Evolutionary conservation across 1,140 invertebrate genomes (phyloP).

Genomic region (Lasioglossum baleicum): DNA sequence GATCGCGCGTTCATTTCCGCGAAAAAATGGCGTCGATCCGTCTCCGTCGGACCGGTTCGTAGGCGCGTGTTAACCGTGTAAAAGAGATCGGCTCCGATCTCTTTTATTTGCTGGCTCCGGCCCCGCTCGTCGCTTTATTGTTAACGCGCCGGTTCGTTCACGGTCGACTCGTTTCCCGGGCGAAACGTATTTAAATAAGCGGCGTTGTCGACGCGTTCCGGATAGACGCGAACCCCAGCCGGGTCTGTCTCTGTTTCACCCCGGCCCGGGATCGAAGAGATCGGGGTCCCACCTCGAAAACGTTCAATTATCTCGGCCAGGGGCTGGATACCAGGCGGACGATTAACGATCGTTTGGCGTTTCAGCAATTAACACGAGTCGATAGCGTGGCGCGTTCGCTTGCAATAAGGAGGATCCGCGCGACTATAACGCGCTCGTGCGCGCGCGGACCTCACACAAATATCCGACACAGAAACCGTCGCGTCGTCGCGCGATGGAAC

Average conservation of each 20-base stretch:
- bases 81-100: not conserved
- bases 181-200: not conserved
- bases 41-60: not conserved
- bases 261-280: conserved; percentile 15
- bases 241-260: not conserved
- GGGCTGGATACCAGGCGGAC: conserved; percentile 3
- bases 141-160: conserved; percentile 5
- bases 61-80: not conserved
- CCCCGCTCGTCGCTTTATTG: conserved; percentile 3
- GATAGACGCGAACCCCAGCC: not conserved
- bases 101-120: too few relatives aligned
- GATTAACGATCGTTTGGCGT: conserved; percentile 52
- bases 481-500: conserved; percentile 1
- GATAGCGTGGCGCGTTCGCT: conserved; percentile 34
- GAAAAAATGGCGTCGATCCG: not conserved
- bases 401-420: conserved; percentile 21
- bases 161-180: not conserved
- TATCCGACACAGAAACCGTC: not conserved
- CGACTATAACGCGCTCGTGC: not conserved
- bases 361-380: conserved; percentile 52
- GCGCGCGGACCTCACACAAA: not conserved
- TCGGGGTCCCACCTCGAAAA: conserved; percentile 35
- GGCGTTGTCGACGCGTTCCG: conserved; percentile 8
- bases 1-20: too few relatives aligned
- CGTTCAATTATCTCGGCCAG: conserved; percentile 41